Base-by-base conservation (phyloP, 37 sponge, comb jelly and placozoan genomes). In the Diacarnus erythraeanus region DNA sequence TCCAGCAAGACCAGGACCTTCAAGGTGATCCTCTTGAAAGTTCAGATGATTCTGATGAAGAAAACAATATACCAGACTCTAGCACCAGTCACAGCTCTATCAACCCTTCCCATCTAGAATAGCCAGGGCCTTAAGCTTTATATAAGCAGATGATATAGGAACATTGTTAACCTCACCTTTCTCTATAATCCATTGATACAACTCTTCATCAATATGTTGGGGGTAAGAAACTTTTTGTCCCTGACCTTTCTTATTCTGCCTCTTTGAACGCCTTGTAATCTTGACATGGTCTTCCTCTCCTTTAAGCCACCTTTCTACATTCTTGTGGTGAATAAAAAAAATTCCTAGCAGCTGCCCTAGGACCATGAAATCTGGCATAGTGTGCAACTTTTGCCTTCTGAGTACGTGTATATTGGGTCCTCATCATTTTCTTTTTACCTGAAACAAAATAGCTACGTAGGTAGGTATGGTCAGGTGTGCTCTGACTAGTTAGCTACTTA, bases 101-200 rank as follows among this genome's bases (percentile, higher is more conserved):
- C 25, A 27, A 61, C 9, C 20, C n/a, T n/a, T n/a, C n/a, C n/a
- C n/a, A n/a, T n/a, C n/a, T n/a, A n/a, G n/a, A n/a, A 69, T 5
- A 31, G 37, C 4, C 69, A 37, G 6, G 5, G 69, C 69, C 21
- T 36, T 31, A 20, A 4, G 6, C 38, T 35, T 29, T 36, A 69
- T 20, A 12, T 9, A 18, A 25, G 10, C 3, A 37, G 6, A 36
- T 69, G 69, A 31, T 20, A 69, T 39, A 21, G 69, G 10, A 17
- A 69, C 37, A 61, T 27, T 27, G 21, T 69, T 17, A 36, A 35
- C 37, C 21, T 81, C 74, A 9, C 82, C 20, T 30, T 42, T 61
- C 37, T 81, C 82, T 33, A 72, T 35, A 3, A 81, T 59, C 74
- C 74, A 81, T 6, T 60, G 30, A 3, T 51, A 31, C 1, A 81